Conservation (phyloP, 1,140 invertebrate genomes). For the Riptortus pedestris region DNA sequence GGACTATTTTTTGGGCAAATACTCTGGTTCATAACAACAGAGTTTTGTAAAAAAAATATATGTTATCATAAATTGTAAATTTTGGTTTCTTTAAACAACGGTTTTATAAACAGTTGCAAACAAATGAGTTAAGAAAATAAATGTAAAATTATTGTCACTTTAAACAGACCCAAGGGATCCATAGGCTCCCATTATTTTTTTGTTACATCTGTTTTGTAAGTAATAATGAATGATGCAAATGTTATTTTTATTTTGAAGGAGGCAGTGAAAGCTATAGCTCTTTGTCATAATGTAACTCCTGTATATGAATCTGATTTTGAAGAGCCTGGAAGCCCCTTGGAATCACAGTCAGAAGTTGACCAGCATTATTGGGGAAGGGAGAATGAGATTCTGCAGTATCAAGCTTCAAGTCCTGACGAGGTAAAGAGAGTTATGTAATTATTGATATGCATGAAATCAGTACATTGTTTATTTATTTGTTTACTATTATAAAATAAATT, state of each 20-base stretch:
- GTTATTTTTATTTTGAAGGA: slow-evolving; percentile 50
- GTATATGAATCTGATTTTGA: slow-evolving; percentile 35
- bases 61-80: too few relatives aligned
- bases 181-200: not conserved
- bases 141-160: too few relatives aligned
- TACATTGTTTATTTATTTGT: too few relatives aligned
- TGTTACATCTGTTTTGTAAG: not conserved
- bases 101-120: too few relatives aligned
- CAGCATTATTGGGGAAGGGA: slow-evolving; percentile 41
- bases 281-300: slow-evolving; percentile 99
- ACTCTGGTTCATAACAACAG: too few relatives aligned
- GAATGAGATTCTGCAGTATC: slow-evolving; percentile 35
- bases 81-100: too few relatives aligned
- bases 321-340: slow-evolving; percentile 35
- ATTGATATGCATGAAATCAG: too few relatives aligned
- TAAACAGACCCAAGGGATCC: too few relatives aligned
- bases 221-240: not conserved
- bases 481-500: too few relatives aligned
- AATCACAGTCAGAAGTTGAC: slow-evolving; percentile 57
- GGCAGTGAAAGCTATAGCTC: slow-evolving; percentile 83
- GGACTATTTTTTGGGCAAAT: too few relatives aligned
- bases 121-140: too few relatives aligned
- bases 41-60: too few relatives aligned
- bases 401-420: slow-evolving; percentile 96
- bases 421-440: slow-evolving; percentile 44